phyloP scores from a whole-genome alignment of 2,888 invertebrate species.

The Slavum lentiscoides region DNA sequence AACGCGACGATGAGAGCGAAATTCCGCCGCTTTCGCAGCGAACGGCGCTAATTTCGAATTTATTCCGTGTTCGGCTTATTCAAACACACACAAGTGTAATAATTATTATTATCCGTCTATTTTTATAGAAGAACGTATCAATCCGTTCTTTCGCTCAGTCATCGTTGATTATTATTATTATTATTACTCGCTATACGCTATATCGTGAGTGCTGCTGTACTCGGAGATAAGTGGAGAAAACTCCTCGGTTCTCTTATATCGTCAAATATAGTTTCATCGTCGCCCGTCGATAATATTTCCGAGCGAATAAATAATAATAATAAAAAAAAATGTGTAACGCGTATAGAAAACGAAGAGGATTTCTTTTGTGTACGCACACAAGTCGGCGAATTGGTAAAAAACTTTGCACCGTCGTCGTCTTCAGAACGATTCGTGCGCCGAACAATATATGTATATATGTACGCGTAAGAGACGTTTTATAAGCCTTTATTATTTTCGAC shows the following conservation, averaged over 20 bases:
- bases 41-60: neutral
- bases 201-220: neutral
- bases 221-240: slow-evolving; percentile 21
- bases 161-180: slow-evolving; percentile 16
- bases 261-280: too few relatives aligned
- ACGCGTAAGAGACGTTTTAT: neutral
- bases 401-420: neutral
- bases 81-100: neutral
- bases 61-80: neutral
- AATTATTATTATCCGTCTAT: neutral
- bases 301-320: neutral
- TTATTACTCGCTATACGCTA: too few relatives aligned
- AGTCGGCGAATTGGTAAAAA: neutral
- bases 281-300: slow-evolving; percentile 6
- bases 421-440: slow-evolving; percentile 5
- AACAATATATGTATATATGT: neutral
- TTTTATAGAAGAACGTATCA: neutral
- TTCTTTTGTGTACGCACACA: slow-evolving; percentile 8
- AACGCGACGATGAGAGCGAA: too few relatives aligned
- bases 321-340: neutral
- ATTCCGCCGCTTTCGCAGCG: too few relatives aligned
- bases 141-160: slow-evolving; percentile 1
- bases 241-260: neutral
- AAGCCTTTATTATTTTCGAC: neutral
- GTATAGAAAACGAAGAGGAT: neutral